Conservation (phyloP, 2,888 invertebrate species). For the Mamestra brassicae region DNA sequence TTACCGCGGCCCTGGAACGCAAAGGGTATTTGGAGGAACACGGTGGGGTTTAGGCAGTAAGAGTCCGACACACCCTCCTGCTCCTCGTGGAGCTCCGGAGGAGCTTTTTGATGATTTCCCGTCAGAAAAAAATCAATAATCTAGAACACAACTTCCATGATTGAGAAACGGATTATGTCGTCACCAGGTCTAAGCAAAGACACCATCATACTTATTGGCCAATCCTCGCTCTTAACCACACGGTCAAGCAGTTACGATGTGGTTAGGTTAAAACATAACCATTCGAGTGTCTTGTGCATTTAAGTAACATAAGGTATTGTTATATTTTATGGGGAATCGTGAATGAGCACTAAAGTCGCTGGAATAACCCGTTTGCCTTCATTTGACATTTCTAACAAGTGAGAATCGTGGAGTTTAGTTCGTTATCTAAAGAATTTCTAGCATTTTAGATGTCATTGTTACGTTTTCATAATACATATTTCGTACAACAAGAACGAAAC, state of each 20-base stretch:
- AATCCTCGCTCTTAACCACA: slow-evolving; percentile 23
- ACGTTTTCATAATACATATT: not conserved
- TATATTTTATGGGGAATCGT: slow-evolving; percentile 36
- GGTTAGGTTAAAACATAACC: slow-evolving; percentile 24
- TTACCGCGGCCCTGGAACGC: no score
- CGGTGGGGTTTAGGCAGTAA: no score
- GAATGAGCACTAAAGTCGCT: slow-evolving; percentile 20
- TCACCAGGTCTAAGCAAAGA: no score
- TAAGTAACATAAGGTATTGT: slow-evolving; percentile 31
- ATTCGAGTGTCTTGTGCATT: slow-evolving; percentile 27
- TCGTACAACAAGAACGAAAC: no score
- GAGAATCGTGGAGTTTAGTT: slow-evolving; percentile 6
- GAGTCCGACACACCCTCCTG: no score
- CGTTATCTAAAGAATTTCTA: not conserved
- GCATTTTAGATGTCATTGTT: slow-evolving; percentile 6
- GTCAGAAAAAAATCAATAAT: no score
- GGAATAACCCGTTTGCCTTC: slow-evolving; percentile 38
- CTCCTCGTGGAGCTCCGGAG: no score
- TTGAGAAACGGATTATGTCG: no score
- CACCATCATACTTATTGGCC: slow-evolving; percentile 3
- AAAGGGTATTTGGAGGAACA: no score
- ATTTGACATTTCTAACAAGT: slow-evolving; percentile 14
- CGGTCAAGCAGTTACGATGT: slow-evolving; percentile 16
- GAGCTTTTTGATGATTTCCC: no score
- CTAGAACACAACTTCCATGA: no score